Evolutionary conservation across 1,140 invertebrate genomes (phyloP).

Genomic region (Calephelis nemesis): DNA sequence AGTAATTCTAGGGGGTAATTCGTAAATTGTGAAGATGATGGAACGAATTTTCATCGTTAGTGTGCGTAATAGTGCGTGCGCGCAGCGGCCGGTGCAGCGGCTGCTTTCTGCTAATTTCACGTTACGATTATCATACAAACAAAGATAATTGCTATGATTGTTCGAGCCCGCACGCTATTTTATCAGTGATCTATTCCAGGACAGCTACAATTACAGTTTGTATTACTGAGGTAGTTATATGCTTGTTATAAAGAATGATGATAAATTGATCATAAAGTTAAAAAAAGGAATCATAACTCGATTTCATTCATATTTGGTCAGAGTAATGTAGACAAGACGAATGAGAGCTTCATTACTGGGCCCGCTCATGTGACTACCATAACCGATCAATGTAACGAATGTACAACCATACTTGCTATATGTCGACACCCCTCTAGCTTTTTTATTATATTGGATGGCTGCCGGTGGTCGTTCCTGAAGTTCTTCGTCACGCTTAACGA

Average conservation of each 20-base stretch:
- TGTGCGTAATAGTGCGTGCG: slow-evolving; percentile 14
- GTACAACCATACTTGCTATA: no score
- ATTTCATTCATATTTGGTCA: no score
- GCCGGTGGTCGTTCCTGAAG: no score
- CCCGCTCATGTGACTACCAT: no score
- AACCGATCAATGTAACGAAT: no score
- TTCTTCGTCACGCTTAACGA: no score
- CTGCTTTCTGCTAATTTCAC: slow-evolving; percentile 29
- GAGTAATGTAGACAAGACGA: no score
- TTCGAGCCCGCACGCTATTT: neutral
- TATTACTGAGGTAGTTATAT: neutral
- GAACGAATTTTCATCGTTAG: slow-evolving; percentile 2
- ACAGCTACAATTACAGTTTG: neutral
- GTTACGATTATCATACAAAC: slow-evolving; percentile 27
- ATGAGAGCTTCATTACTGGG: no score
- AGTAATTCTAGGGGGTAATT: neutral
- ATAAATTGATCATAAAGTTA: no score
- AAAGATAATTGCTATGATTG: slow-evolving; percentile 11
- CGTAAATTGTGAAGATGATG: neutral
- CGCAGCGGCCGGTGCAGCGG: neutral
- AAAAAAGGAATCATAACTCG: no score
- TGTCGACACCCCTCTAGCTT: no score
- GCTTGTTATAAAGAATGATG: neutral
- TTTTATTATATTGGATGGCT: no score
- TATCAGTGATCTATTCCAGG: neutral